Evolutionary conservation across 2,888 invertebrate species (phyloP).

Genomic region (Lithophane leautieri): DNA sequence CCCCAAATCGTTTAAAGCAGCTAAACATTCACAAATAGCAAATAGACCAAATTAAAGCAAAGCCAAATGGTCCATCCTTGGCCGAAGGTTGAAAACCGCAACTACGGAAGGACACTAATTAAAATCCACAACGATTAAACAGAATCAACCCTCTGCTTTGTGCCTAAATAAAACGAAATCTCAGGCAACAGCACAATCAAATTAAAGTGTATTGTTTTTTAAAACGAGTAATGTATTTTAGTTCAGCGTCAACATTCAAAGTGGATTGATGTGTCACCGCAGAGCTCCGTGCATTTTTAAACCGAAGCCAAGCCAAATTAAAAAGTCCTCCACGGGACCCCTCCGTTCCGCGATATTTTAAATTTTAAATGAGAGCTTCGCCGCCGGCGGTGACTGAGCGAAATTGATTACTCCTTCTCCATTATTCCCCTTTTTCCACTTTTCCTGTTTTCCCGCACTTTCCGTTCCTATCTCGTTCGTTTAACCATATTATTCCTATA

Average conservation of each 20-base stretch:
- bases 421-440: constrained; percentile 90
- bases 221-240: constrained; percentile 73
- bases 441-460: constrained; percentile 84
- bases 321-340: constrained; percentile 87
- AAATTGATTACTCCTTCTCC: constrained; percentile 90
- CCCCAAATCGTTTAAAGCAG: constrained; percentile 22
- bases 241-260: constrained; percentile 83
- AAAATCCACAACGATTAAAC: constrained; percentile 52
- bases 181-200: constrained; percentile 44
- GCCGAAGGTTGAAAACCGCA: constrained; percentile 40
- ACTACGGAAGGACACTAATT: constrained; percentile 47
- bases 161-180: constrained; percentile 44
- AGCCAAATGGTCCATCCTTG: constrained; percentile 26
- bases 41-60: constrained; percentile 27
- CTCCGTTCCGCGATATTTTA: constrained; percentile 87
- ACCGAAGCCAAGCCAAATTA: constrained; percentile 87
- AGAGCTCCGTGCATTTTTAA: constrained; percentile 88
- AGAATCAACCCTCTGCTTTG: constrained; percentile 45
- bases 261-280: constrained; percentile 89
- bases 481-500: constrained; percentile 87
- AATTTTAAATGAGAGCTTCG: constrained; percentile 89
- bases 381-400: constrained; percentile 88
- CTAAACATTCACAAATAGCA: constrained; percentile 34
- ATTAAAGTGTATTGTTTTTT: constrained; percentile 58
- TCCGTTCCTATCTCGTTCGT: constrained; percentile 85